phyloP scores from a whole-genome alignment of 1,140 invertebrate genomes.

The Atta cephalotes region DNA sequence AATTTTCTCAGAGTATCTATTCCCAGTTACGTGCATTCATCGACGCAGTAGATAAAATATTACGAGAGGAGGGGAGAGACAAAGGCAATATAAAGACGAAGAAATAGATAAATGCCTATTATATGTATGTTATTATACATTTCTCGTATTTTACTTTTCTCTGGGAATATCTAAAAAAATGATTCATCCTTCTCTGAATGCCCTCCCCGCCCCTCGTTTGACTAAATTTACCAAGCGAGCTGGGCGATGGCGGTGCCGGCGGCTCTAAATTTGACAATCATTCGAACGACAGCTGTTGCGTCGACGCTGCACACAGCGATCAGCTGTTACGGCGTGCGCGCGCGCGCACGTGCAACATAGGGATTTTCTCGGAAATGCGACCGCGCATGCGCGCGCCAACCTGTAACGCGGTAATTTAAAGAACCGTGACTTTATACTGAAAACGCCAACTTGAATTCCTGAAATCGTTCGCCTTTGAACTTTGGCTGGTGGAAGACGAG shows the following conservation, averaged over 20 bases:
- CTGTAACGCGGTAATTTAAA: slow-evolving; percentile 35
- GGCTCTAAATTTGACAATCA: slow-evolving; percentile 52
- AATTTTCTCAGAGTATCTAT: background rate
- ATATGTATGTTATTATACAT: background rate
- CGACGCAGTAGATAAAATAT: background rate
- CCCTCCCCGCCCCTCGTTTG: too few relatives aligned
- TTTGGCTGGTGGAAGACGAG: background rate
- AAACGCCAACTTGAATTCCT: background rate
- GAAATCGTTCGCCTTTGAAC: background rate
- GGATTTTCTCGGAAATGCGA: background rate
- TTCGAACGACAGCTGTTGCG: slow-evolving; percentile 46
- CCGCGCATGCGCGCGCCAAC: background rate
- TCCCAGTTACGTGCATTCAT: background rate
- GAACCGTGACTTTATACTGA: background rate
- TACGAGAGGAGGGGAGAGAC: background rate
- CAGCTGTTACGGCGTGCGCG: slow-evolving; percentile 25
- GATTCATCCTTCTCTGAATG: slow-evolving; percentile 15
- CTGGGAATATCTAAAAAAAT: background rate
- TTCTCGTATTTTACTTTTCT: background rate
- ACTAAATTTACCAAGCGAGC: slow-evolving; percentile 21
- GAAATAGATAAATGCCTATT: background rate
- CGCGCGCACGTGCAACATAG: background rate
- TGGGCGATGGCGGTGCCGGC: background rate
- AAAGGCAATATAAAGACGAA: background rate
- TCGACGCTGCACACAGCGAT: slow-evolving; percentile 31